Evolutionary conservation across 2,113 vertebrate genomes (phyloP), one percentile per base, ranked within the genome.

Genomic region (Muntiacus muntjak): DNA sequence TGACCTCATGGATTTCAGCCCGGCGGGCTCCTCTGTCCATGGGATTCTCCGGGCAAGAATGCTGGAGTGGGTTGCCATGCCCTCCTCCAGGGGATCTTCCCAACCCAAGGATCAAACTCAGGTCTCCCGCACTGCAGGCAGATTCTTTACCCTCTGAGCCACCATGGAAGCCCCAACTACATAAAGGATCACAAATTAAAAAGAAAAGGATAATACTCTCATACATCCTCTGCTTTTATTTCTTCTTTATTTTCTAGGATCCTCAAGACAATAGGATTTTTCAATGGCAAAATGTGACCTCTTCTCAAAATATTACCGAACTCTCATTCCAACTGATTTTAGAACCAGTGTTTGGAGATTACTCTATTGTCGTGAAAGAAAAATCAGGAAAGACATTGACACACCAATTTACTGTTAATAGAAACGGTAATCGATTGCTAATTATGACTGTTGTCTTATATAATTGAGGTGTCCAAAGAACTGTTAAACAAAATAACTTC

Each of bases 261-360:
- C 98, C 99, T 9, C 87, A 98, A 43, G 67, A 21, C 93, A 99
- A 99, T 45, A 96, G 95, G 54, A 98, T 99, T 91, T 98, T 98
- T 85, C 99, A 99, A 40, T 99, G 99, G 99, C 4, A 98, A 91
- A 96, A 99, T 0, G 98, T 98, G 86, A 3, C 96, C 45, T 95
- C 98, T 4, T 79, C 96, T 3, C 54, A 86, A 11, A 98, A 98
- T 52, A 98, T 99, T 6, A 95, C 95, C n/a, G 97, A 99, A 45
- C 94, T 99, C 3, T 98, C 98, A 19, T 98, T 99, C 87, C 96
- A 60, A 43, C 26, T 99, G 78, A 97, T 93, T 57, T 25, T 58
- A 1, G 98, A 98, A 25, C 98, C 98, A 71, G 96, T 97, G 43
- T 58, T 98, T 30, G 99, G 99, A 11, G 92, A 94, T 84, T 99